Base-by-base conservation (phyloP, 2,888 invertebrate species). In the Erpobdella octoculata region DNA sequence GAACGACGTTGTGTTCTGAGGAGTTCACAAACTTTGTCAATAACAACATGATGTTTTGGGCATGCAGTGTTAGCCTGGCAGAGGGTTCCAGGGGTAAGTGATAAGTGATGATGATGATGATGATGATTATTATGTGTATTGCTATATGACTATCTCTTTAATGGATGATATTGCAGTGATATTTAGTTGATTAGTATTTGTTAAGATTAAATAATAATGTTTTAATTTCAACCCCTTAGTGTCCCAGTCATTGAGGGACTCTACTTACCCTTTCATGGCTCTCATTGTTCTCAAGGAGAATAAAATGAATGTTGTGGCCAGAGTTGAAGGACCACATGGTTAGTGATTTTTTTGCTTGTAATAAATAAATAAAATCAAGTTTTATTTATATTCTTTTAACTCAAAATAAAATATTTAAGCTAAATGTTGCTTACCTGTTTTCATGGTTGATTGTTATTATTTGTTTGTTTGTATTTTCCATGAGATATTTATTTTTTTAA, bases 241-340 rank as follows among this genome's bases (percentile, higher is more conserved):
- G 33, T 89, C 91, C 9, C 92, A 92, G 83, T 90, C 92, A 0
- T 88, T 95, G 37, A 89, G 90, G 74, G 91, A 90, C 33, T 87
- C 88, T 71, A 88, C 89, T 72, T 91, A 89, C 82, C 97, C 97
- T 15, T 89, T 93, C 79, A 85, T 97, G 78, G 92, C 92, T 72
- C 87, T 96, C 72, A 90, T 97, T 79, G 93, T 92, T 70, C 86
- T 95, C 41, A 88, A 92, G 76, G 91, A 93, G 71, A 90, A 91
- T 80, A 88, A 90, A 75, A 97, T 97, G 95, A 92, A 93, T 1
- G 89, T 94, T 75, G 92, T 94, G 70, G 91, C 80, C 41, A 88
- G 93, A 75, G 89, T 93, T 79, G 94, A 95, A 83, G 96, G 95
- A 12, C 87, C 88, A 59, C 89, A 91, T 76, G 88, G 82, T 82